Evolutionary conservation across 35 echinoderm and acorn worm genomes (phyloP).

Genomic region (Anneissia japonica): DNA sequence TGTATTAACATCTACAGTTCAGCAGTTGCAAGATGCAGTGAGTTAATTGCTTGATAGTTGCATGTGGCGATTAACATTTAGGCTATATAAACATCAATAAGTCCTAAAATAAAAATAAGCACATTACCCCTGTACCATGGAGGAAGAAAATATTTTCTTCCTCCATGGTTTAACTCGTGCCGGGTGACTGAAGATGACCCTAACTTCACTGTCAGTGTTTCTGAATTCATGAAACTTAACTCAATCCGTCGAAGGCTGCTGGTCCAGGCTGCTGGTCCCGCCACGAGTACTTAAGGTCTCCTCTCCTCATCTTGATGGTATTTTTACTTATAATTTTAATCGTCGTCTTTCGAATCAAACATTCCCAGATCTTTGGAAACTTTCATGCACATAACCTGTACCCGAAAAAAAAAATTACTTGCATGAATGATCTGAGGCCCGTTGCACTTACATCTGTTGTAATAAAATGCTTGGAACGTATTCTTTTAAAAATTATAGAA

Average conservation of each 20-base stretch:
- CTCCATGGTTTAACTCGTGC: too few relatives aligned
- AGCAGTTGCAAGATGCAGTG: too few relatives aligned
- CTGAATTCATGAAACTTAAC: slow-evolving; percentile 4
- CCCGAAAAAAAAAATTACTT: slow-evolving; percentile 35
- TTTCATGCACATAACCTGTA: slow-evolving; percentile 32
- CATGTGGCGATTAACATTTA: too few relatives aligned
- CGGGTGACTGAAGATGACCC: background rate
- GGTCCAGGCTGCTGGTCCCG: slow-evolving; percentile 10
- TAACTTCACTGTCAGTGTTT: too few relatives aligned
- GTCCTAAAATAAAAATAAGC: too few relatives aligned
- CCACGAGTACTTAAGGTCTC: slow-evolving; percentile 17
- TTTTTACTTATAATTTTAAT: slow-evolving; percentile 37
- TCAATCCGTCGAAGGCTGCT: slow-evolving; percentile 8
- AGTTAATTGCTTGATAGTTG: too few relatives aligned
- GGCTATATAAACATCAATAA: too few relatives aligned
- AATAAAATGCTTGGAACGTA: slow-evolving; percentile 32
- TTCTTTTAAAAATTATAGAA: slow-evolving; percentile 31
- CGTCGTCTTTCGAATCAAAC: background rate
- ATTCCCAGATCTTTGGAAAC: slow-evolving; percentile 11
- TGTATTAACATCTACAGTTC: too few relatives aligned
- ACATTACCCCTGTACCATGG: too few relatives aligned
- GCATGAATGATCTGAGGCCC: slow-evolving; percentile 56
- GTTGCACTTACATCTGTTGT: slow-evolving; percentile 43
- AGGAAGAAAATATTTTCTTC: too few relatives aligned
- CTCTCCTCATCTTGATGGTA: slow-evolving; percentile 1